phyloP scores from a whole-genome alignment of 2,797 vertebrate species.

The Limosa lapponica region DNA sequence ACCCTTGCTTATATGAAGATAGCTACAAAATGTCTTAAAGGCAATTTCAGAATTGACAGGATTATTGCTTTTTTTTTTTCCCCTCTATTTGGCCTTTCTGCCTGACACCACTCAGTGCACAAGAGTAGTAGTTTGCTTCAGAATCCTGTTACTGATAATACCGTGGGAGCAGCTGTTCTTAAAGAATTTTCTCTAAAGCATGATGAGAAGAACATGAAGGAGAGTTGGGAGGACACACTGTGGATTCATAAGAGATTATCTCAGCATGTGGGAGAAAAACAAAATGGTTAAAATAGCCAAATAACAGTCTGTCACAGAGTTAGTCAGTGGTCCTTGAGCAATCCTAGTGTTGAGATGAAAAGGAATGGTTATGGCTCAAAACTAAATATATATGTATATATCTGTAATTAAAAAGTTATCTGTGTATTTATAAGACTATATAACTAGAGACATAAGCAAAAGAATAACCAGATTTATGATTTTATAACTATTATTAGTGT shows the following conservation, averaged over 20 bases:
- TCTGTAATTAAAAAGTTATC: not conserved
- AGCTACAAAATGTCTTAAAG: not conserved
- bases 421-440: not conserved
- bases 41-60: not conserved
- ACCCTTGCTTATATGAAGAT: not conserved
- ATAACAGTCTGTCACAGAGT: not conserved
- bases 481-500: not conserved
- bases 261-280: not conserved
- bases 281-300: not conserved
- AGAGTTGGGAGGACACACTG: not conserved
- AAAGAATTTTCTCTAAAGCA: not conserved
- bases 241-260: not conserved
- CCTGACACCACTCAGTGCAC: not conserved
- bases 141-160: not conserved
- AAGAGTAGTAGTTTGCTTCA: not conserved
- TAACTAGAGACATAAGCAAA: not conserved
- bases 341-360: not conserved
- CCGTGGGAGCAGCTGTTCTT: not conserved
- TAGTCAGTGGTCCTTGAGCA: not conserved
- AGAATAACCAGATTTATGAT: not conserved
- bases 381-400: not conserved
- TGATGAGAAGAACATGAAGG: not conserved
- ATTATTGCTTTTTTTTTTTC: fast-evolving
- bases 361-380: not conserved
- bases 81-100: not conserved